Evolutionary conservation across 2,113 vertebrate genomes (phyloP), one percentile per base, ranked within the genome.

Genomic region (Polypterus bichir): DNA sequence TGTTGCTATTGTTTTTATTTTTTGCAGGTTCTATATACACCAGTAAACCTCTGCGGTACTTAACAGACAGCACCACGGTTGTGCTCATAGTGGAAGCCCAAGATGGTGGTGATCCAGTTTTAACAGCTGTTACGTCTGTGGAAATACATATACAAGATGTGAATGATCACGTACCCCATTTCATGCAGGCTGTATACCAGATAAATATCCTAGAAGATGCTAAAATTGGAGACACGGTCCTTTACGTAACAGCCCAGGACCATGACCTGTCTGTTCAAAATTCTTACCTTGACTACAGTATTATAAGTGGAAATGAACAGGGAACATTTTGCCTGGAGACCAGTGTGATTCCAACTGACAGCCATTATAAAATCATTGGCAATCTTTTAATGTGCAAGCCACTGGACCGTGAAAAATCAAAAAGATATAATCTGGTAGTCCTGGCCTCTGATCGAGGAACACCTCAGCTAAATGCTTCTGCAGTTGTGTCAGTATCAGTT

Each of bases 41-140:
- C 52, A 79, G 53, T 4, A 79, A 73, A 54, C 74, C 86, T 49
- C 7, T 88, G 56, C 76, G 67, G 49, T 63, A 72, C 53, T 66
- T 83, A 67, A 70, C 81, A 60, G 78, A 79, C 54, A 70, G 59
- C 69, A 77, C 85, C 56, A 27, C 70, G 47, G n/a, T 92, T 67
- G 83, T 64, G 51, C 76, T 97, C 48, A 71, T 93, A 47, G 76
- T 96, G 47, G 92, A 96, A 75, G 94, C 92, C 9, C 71, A 52
- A 8, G 94, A 98, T 55, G 74, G 76, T 60, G 94, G 93, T 46
- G 73, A 76, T 66, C 91, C 92, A 2, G 45, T 75, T 7, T 76
- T 82, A 58, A 87, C 68, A 11, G 80, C 86, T 1, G 68, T 93
- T 52, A 72, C 87, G 4, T 77, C 83, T 1, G 9, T 95, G 63